A percentile compares a stretch with the other conserved stretches of the same genome.
Conservation (phyloP, 2,888 invertebrate species). For the Lochmaea capreae region DNA sequence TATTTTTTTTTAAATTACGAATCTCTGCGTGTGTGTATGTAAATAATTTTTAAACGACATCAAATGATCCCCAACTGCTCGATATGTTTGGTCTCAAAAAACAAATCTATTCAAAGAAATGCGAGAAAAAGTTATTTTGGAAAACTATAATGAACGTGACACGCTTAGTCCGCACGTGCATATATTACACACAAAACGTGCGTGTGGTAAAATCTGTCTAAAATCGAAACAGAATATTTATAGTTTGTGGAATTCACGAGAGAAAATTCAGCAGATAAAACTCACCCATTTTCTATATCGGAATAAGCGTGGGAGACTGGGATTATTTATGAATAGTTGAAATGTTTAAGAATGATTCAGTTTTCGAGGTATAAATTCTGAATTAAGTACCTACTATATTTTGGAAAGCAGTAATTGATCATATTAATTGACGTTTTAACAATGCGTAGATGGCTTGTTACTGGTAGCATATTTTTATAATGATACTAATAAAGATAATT, state of each 20-base stretch:
- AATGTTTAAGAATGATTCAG: constrained; percentile 10
- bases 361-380: neutral
- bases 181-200: constrained; percentile 13
- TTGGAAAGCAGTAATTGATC: too few relatives aligned
- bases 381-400: neutral
- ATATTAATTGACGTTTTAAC: too few relatives aligned
- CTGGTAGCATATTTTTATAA: too few relatives aligned
- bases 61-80: neutral
- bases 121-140: constrained; percentile 4
- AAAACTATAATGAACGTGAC: constrained; percentile 1
- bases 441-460: too few relatives aligned
- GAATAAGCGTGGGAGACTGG: constrained; percentile 11
- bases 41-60: neutral
- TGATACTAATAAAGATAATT: too few relatives aligned
- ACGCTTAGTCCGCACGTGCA: neutral
- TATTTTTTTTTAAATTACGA: neutral
- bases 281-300: constrained; percentile 10
- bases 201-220: constrained; percentile 19
- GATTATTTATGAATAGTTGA: constrained; percentile 6
- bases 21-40: neutral
- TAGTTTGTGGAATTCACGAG: constrained; percentile 21
- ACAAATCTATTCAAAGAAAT: constrained; percentile 1
- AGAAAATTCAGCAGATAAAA: constrained; percentile 15
- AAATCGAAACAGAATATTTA: constrained; percentile 21
- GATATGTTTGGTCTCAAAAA: neutral